These are phyloP conservation scores for Pholis gunnellus DNA, from an alignment of 2,113 vertebrate species.

Conservation along the genomic window DNA sequence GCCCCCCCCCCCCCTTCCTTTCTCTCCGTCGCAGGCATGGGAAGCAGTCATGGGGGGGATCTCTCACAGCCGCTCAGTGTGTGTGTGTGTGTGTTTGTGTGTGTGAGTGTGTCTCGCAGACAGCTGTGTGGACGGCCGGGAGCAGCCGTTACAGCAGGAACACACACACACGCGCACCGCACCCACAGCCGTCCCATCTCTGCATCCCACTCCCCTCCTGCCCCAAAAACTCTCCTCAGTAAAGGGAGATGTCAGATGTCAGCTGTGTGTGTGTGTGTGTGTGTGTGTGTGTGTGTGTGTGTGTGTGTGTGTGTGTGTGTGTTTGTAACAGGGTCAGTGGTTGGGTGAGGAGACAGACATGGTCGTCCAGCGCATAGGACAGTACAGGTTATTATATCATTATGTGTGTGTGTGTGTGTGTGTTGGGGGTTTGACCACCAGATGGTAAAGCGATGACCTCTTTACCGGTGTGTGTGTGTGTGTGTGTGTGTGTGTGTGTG, in stretches of 20 bases:
- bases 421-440: constrained; percentile 57
- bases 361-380: not conserved
- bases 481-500: constrained; percentile 17
- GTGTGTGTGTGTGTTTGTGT: constrained; percentile 36
- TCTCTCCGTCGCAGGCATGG: constrained; percentile 74
- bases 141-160: constrained; percentile 81
- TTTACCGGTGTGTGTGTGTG: constrained; percentile 51
- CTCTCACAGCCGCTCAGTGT: constrained; percentile 74
- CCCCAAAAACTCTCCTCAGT: constrained; percentile 27
- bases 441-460: constrained; percentile 77
- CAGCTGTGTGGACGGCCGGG: constrained; percentile 81
- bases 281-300: constrained; percentile 16
- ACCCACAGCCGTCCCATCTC: constrained; percentile 46
- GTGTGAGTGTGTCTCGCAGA: constrained; percentile 68
- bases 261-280: constrained; percentile 44
- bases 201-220: constrained; percentile 31
- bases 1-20: constrained; percentile 67
- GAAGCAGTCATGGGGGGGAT: constrained; percentile 80
- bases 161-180: constrained; percentile 50
- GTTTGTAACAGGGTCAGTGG: constrained; percentile 23
- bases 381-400: constrained; percentile 45
- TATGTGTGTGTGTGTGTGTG: constrained; percentile 17
- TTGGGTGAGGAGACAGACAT: constrained; percentile 14
- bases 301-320: constrained; percentile 49
- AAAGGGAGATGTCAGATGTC: constrained; percentile 57